Evolutionary conservation across 2,888 invertebrate genomes (phyloP), one percentile per base, ranked within the genome.

Genomic region (Lasioglossum lativentre): DNA sequence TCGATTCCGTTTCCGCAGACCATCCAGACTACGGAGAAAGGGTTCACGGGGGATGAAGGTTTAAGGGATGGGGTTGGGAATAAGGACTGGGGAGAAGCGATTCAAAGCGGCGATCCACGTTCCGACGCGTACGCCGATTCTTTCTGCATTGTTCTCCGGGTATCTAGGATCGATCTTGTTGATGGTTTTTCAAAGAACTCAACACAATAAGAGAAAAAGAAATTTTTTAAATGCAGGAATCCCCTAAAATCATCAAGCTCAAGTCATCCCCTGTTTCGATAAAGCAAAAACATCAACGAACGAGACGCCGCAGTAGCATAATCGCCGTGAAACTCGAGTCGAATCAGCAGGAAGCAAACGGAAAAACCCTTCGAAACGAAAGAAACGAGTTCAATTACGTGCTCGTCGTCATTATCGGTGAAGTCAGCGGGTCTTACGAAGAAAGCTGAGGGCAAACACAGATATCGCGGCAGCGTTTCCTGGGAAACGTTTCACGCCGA

Each of bases 381-480:
- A 75, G 75, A 70, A 59, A 79, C 47, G 68, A 76, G 47, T 16
- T 52, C 72, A 75, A 86, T 87, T 82, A 87, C 77, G 74, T 27
- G 78, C 68, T 71, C 30, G 38, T 68, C 70, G 74, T 52, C 59
- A 75, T 88, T 85, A 82, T 88, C 86, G 78, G 83, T 86, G 82
- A 83, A 82, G 86, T 86, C 89, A 86, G 81, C 80, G 83, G 82
- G 82, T 78, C 82, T 78, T 82, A 63, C 30, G 23, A 45, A 56
- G 78, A 71, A 75, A 82, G 38, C 73, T 52, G 47, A 66, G 82
- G 63, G 45, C 78, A 89, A 89, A 88, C 76, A 83, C 66, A 75
- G 86, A 88, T 88, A 88, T 79, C 83, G 78, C 72, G 75, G 74
- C 63, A 75, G 38, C 66, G 59, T 72, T 86, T 80, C 80, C 45